Evolutionary conservation across 2,797 vertebrate species (phyloP), one percentile per base, ranked within the genome.

Genomic region (Phaenicophaeus curvirostris): DNA sequence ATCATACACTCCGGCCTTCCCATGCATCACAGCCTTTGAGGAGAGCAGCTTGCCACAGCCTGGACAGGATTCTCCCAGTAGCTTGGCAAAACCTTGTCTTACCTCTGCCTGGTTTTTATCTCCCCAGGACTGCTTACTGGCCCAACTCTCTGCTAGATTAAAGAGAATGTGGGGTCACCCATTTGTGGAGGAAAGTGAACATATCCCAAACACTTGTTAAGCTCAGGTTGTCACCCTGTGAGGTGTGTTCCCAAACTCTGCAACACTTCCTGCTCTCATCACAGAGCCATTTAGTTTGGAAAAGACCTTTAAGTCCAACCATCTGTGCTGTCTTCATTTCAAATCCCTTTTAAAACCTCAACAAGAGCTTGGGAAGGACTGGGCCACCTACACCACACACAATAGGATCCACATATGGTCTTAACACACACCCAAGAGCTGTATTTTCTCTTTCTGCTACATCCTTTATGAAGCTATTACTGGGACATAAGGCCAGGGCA

Each of bases 361-460:
- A 18, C 48, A 66, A 21, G 5, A 57, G 13, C 68, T 44, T 77
- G 41, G 15, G 75, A 87, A 89, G 28, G 31, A 80, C 37, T 27
- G 25, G 24, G 37, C n/a, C 48, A 78, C 48, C 27, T 53, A 71
- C 25, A 78, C 6, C 46, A 48, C 1, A 0, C 6, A 44, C 0
- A 73, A 37, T 0, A 75, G 75, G 35, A 51, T 46, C 21, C 21
- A 76, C 35, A 53, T 28, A 31, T n/a, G 13, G 61, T 74, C 39
- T 83, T 46, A 61, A 1, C 55, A n/a, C 1, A 4, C n/a, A 73
- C 25, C 9, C 20, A 44, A 30, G 25, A 71, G 27, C 8, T 31
- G 8, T 31, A 25, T 51, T 75, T 84, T 74, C 67, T 35, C 15
- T 24, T 85, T 77, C 50, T 74, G 35, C 33, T 46, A 33, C 50